These are phyloP conservation scores for Sternotherus odoratus DNA, from an alignment of 2,797 vertebrate species.

Conservation along the genomic window DNA sequence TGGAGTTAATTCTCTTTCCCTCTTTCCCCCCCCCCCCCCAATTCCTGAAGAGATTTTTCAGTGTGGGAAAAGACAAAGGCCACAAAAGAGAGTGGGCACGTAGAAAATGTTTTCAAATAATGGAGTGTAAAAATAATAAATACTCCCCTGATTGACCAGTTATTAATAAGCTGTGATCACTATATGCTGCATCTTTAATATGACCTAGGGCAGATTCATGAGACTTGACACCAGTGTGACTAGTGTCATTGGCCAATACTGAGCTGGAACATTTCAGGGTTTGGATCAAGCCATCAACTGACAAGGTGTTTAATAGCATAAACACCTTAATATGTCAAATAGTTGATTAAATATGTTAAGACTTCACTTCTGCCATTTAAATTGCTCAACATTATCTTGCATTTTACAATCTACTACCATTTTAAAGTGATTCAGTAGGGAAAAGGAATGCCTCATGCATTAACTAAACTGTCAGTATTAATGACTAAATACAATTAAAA, in stretches of 20 bases:
- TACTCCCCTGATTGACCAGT: neutral
- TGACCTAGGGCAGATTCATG: neutral
- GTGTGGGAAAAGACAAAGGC: neutral
- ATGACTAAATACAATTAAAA: neutral
- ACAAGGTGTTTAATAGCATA: neutral
- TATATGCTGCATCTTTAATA: neutral
- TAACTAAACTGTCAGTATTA: neutral
- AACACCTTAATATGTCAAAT: neutral
- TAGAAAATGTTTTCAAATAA: neutral
- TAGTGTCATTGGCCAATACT: neutral
- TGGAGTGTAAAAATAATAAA: neutral
- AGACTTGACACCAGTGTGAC: neutral
- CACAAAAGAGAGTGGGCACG: neutral
- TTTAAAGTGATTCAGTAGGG: neutral
- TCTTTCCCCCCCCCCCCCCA: no score
- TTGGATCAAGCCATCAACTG: no score
- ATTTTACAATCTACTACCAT: neutral
- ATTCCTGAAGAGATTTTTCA: neutral
- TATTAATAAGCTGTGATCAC: neutral
- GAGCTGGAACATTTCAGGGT: neutral
- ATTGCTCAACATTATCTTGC: neutral
- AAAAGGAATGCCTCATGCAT: neutral
- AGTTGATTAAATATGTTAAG: neutral
- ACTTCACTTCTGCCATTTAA: neutral
- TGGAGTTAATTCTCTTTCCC: neutral